A percentile compares a stretch with the other conserved stretches of the same genome.
Evolutionary conservation across 2,113 vertebrate species (phyloP).

Genomic region (Pteropus alecto): DNA sequence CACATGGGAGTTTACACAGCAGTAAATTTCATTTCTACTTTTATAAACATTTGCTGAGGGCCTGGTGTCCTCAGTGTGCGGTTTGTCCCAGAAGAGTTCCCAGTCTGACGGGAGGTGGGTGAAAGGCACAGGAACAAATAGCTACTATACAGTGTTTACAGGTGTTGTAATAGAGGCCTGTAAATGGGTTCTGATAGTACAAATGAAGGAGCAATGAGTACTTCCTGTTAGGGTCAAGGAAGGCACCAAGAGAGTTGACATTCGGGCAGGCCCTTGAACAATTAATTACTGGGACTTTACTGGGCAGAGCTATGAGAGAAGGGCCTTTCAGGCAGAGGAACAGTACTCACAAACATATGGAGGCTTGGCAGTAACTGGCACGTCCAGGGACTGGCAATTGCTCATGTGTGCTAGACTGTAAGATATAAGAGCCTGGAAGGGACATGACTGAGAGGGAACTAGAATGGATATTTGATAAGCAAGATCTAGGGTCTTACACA

Average conservation of each 20-base stretch:
- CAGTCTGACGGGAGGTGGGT: not conserved
- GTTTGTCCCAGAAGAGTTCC: not conserved
- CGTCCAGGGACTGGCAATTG: not conserved
- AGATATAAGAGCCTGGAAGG: not conserved
- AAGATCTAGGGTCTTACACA: not conserved
- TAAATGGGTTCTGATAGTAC: not conserved
- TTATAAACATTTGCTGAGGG: not conserved
- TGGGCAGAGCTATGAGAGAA: not conserved
- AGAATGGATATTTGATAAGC: not conserved
- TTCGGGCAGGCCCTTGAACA: not conserved
- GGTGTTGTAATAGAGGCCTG: not conserved
- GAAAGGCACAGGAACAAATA: constrained; percentile 16
- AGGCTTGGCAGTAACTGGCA: not conserved
- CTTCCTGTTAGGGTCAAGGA: not conserved
- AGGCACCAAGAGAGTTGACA: not conserved
- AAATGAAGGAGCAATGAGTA: not conserved
- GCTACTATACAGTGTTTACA: not conserved
- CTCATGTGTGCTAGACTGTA: not conserved
- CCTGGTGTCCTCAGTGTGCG: not conserved
- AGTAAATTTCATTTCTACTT: not conserved
- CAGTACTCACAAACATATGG: too few species aligned
- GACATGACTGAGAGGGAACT: not conserved
- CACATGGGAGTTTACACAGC: not conserved
- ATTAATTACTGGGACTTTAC: not conserved
- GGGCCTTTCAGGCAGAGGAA: not conserved